Evolutionary conservation across 2,113 vertebrate species (phyloP).

Genomic region (Microtus richardsoni): DNA sequence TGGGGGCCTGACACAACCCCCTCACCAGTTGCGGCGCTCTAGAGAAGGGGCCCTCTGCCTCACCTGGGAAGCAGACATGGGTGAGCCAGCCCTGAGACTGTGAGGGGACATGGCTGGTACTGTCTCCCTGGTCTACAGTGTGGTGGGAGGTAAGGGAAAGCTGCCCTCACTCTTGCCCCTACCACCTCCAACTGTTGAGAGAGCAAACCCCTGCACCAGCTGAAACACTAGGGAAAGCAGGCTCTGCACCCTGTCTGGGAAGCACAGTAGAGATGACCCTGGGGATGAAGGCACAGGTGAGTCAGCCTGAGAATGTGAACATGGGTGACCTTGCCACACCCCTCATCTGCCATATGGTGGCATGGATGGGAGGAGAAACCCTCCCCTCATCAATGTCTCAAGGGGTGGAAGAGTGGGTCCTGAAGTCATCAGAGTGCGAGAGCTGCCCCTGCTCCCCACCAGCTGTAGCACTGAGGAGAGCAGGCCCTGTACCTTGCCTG

Average conservation of each 20-base stretch:
- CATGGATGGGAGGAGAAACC: too few relatives aligned
- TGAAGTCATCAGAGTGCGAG: too few relatives aligned
- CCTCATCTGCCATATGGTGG: too few relatives aligned
- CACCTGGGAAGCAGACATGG: not conserved
- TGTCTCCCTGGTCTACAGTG: not conserved
- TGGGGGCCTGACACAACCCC: not conserved
- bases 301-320: too few relatives aligned
- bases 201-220: not conserved
- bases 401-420: too few relatives aligned
- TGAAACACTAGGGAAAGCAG: not conserved
- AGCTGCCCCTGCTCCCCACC: too few relatives aligned
- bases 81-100: not conserved
- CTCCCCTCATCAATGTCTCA: too few relatives aligned
- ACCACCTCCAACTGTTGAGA: not conserved
- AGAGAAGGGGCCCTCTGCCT: not conserved
- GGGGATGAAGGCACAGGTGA: too few relatives aligned
- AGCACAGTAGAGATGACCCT: not conserved
- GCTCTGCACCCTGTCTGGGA: not conserved
- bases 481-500: too few relatives aligned
- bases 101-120: not conserved
- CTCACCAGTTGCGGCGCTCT: not conserved
- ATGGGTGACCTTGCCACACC: too few relatives aligned
- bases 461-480: too few relatives aligned
- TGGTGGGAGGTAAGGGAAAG: not conserved
- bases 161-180: too few relatives aligned